Evolutionary conservation across 2,113 vertebrate genomes (phyloP), one percentile per base, ranked within the genome.

Genomic region (Psittacara wagleri): DNA sequence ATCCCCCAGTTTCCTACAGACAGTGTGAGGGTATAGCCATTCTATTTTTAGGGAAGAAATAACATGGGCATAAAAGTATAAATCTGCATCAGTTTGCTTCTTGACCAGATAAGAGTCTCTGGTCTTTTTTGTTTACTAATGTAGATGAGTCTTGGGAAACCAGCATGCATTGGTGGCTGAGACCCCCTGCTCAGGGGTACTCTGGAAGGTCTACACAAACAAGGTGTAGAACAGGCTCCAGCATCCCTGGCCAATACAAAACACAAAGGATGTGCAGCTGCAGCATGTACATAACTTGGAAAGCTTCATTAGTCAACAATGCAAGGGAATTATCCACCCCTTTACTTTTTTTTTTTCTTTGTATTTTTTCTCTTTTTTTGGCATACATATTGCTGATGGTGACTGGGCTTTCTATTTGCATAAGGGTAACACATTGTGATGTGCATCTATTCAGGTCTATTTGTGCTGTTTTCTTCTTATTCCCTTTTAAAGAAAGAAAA

Each of bases 221-320:
- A 6, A 94, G 77, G 80, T 86, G 33, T 11, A n/a, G 39, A 86
- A 23, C 48, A 83, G 48, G 10, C 15, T 93, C 46, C 86, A 95
- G 48, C 33, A 93, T 41, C 48, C 9, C 35, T 0, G 0, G 61
- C 35, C 77, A 78, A 86, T 14, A 68, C 11, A 61, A 61, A 88
- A 37, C 51, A 94, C 76, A 94, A 83, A 93, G 39, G 48, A 84
- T 39, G 11, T 72, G 72, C 72, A 92, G 78, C 69, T 94, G 88
- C 80, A 91, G 63, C 29, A 37, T 72, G n/a, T 55, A 23, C 46
- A 46, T 84, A 72, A 78, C 73, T 84, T 88, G 29, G 83, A 97
- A 94, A 82, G 69, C 81, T 91, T 84, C 48, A 62, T 75, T 87
- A 92, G 66, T 16, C 41, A 72, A 84, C 91, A 96, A 55, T 68